Conservation (phyloP, 1,140 invertebrate species). For the Eupeodes corollae region DNA sequence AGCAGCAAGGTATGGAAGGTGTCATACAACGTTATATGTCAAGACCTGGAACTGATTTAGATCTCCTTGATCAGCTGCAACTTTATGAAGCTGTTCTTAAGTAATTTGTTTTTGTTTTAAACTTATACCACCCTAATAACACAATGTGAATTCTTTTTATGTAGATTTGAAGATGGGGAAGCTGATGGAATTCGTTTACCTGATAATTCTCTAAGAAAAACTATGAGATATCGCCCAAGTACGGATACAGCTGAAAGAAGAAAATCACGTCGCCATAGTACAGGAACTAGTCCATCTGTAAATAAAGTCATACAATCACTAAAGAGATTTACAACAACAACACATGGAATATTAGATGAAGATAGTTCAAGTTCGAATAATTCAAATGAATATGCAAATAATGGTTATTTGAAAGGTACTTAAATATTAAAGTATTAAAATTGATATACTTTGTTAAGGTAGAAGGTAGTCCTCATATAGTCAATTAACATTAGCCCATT, state of each 20-base stretch:
- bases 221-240: constrained; percentile 54
- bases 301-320: constrained; percentile 25
- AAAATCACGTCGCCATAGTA: constrained; percentile 64
- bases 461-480: too few relatives aligned
- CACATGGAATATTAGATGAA: constrained; percentile 34
- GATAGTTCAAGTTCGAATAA: constrained; percentile 36
- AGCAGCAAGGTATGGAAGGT: constrained; percentile 91
- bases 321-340: constrained; percentile 25
- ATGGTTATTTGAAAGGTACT: too few relatives aligned
- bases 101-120: constrained; percentile 42
- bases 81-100: constrained; percentile 90
- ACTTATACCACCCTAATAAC: not conserved
- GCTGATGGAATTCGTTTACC: constrained; percentile 40
- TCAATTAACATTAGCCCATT: too few relatives aligned
- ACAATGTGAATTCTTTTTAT: not conserved
- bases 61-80: constrained; percentile 86
- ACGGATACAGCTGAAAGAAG: constrained; percentile 54
- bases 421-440: too few relatives aligned
- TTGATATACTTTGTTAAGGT: too few relatives aligned
- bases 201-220: constrained; percentile 71
- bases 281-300: constrained; percentile 48
- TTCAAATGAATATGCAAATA: constrained; percentile 22
- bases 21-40: constrained; percentile 89
- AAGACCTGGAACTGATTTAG: constrained; percentile 84
- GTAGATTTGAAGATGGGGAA: constrained; percentile 35